Base-by-base conservation (phyloP, 2,888 invertebrate species). In the Sicus ferrugineus region DNA sequence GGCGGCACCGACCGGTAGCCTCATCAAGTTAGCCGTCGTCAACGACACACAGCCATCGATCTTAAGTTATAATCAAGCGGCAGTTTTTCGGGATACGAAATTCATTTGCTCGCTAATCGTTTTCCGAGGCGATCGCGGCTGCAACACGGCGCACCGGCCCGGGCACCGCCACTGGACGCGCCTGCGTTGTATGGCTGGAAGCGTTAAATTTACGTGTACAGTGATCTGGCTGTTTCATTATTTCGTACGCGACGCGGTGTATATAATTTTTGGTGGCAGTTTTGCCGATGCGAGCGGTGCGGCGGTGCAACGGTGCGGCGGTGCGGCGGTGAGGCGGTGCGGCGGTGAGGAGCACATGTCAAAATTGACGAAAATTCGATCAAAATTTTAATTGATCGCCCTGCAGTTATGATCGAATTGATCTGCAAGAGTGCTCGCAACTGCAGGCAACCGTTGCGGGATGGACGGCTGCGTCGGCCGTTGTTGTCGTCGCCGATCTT, bases 351-450 rank as follows among this genome's bases (percentile, higher is more conserved):
- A 72, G 76, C 82, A 83, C 82, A 82, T 83, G 83, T 83, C 82
- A 82, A 81, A 81, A 81, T 82, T 82, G 81, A 82, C 82, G 82
- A 85, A 85, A 85, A 85, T 85, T 85, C 84, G 85, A 85, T 85
- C 85, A 85, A 85, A 82, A 85, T 84, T 85, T 85, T 85, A 85
- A 85, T 85, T 85, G 84, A 84, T 83, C 83, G 82, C 84, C 85
- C 83, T 82, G 81, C 80, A 83, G 85, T 82, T 81, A 84, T 83
- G 80, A 78, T 77, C 78, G 83, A 84, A 83, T 82, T 83, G 81
- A 83, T 79, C 80, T 78, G 59, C 70, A 72, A 61, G 38, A 54
- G 58, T 69, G 64, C 64, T 64, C 58, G 59, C 52, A 62, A 48
- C 34, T 68, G 52, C 31, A 54, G 62, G 38, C 62, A 54, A 62